phyloP scores from a whole-genome alignment of 92 coral and sea anemone species.

The Desmophyllum pertusum region DNA sequence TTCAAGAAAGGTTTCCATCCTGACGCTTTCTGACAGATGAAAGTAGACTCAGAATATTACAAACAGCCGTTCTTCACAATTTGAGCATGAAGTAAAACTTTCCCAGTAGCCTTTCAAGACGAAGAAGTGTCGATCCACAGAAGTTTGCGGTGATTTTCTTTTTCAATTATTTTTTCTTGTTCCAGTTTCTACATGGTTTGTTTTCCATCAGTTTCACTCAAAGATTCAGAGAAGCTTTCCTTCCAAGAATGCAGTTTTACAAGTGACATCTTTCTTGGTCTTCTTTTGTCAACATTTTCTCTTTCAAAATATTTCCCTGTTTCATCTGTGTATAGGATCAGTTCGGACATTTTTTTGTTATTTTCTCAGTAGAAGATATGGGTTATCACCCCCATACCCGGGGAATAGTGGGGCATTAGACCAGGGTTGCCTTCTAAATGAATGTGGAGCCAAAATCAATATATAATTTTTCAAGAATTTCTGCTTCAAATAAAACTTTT shows the following conservation, averaged over 20 bases:
- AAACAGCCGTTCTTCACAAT: neutral
- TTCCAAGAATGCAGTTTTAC: slow-evolving; percentile 16
- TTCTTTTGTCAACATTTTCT: neutral
- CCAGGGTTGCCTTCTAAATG: too few relatives aligned
- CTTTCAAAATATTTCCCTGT: neutral
- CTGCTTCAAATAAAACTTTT: too few relatives aligned
- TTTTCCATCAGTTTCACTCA: slow-evolving; percentile 15
- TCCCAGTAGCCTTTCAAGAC: slow-evolving; percentile 1
- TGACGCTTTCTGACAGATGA: slow-evolving; percentile 34
- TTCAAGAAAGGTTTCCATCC: slow-evolving; percentile 35
- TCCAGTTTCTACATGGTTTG: slow-evolving; percentile 28
- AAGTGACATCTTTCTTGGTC: neutral
- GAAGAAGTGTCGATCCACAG: slow-evolving; percentile 13
- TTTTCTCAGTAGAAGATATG: too few relatives aligned
- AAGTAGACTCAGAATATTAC: slow-evolving; percentile 16
- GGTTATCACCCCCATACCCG: too few relatives aligned
- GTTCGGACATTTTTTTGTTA: too few relatives aligned
- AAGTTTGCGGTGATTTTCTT: neutral
- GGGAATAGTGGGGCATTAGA: too few relatives aligned
- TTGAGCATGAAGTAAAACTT: slow-evolving; percentile 18
- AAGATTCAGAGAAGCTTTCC: slow-evolving; percentile 35
- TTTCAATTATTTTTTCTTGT: neutral
- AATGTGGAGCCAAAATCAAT: too few relatives aligned
- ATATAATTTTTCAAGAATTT: too few relatives aligned
- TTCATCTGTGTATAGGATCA: too few relatives aligned